phyloP scores from a whole-genome alignment of 2,888 invertebrate species.

The Mythimna lalbum region DNA sequence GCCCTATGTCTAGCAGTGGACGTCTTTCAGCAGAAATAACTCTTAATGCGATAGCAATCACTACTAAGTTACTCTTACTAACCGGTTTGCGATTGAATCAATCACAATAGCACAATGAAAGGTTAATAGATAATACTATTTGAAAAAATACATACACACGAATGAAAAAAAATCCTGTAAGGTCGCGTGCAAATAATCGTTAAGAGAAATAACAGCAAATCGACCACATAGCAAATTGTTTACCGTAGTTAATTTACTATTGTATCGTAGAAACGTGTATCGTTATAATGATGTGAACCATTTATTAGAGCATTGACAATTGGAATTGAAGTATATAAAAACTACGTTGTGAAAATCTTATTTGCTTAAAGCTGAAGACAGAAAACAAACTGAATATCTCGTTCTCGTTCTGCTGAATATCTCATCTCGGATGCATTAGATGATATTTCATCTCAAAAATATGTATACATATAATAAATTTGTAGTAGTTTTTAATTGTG shows the following conservation, averaged over 20 bases:
- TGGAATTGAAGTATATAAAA: neutral
- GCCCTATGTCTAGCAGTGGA: neutral
- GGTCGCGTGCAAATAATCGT: conserved; percentile 31
- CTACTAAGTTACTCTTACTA: neutral
- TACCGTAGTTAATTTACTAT: conserved; percentile 12
- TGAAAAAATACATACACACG: neutral
- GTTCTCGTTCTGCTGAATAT: too few species aligned
- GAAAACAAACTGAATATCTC: too few species aligned
- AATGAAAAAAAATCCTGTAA: conserved; percentile 7
- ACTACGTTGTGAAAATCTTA: neutral
- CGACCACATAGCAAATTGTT: neutral
- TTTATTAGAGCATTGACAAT: conserved; percentile 6
- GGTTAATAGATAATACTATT: neutral
- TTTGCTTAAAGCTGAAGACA: neutral
- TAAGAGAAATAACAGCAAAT: conserved; percentile 16
- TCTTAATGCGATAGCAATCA: neutral
- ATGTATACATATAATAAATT: too few species aligned
- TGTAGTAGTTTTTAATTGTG: too few species aligned
- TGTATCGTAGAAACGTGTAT: conserved; percentile 16
- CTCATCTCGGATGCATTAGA: too few species aligned
- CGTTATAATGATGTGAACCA: conserved; percentile 15
- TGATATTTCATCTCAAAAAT: too few species aligned
- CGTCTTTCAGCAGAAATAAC: neutral
- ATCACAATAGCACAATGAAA: neutral
- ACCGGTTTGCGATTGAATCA: neutral